Evolutionary conservation across 2,797 vertebrate species (phyloP), one percentile per base, ranked within the genome.

Genomic region (Acanthurus lineatus): DNA sequence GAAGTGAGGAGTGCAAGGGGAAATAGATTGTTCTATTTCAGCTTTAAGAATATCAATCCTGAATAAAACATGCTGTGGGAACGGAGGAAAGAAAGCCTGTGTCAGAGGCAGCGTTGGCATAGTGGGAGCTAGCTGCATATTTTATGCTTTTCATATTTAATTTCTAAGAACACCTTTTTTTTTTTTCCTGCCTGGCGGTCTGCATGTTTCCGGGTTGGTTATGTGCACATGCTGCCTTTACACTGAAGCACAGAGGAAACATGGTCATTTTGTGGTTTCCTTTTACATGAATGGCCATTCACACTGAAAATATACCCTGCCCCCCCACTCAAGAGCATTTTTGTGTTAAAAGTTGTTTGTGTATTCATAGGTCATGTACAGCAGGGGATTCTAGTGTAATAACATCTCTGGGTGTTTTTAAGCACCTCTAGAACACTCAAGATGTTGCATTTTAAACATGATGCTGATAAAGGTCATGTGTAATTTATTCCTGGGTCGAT

Each of bases 1-100:
- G 76, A 91, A 90, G 89, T 90, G 87, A 90, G 88, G 84, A 92
- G 88, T 87, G 85, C 76, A 69, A 75, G 70, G 82, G 86, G 86
- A 85, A 90, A 90, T 90, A 92, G 90, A 94, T 95, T 93, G 93
- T 93, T 94, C 91, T 93, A 86, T 89, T 94, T 92, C 88, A 88
- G 93, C 90, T 93, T 93, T 93, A 91, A 90, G 91, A 94, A 94
- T 90, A 91, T 92, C 92, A 90, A 79, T 44, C 60, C 60, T 94
- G 87, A 95, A 93, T 95, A 93, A 94, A 94, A 92, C 86, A 95
- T 95, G 92, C 9, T 1, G 57, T 74, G 89, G 87, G 88, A 87
- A 91, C 76, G 19, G 83, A 89, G 85, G 75, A 76, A 77, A 84
- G 84, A 87, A 85, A 73, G 87, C 79, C 80, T 77, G 83, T 91